phyloP scores from a whole-genome alignment of 1,140 invertebrate genomes.

The Mamestra configurata region DNA sequence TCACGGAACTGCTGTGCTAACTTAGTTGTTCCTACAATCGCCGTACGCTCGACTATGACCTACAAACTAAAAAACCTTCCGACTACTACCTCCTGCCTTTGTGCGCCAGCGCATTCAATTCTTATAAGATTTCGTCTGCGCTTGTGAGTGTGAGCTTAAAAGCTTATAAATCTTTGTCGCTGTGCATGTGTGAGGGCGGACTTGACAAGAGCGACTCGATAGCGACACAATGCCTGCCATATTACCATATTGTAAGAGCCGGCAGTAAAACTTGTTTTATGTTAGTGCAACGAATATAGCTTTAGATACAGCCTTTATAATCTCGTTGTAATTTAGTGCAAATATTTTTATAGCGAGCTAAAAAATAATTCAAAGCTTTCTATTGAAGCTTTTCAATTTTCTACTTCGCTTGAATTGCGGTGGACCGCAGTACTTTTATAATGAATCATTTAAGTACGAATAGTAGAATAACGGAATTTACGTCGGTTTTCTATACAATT shows the following conservation, averaged over 20 bases:
- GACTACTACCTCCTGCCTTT: constrained; percentile 52
- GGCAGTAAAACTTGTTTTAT: constrained; percentile 47
- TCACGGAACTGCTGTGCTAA: constrained; percentile 70
- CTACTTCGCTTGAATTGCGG: constrained; percentile 7
- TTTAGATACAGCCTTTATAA: constrained; percentile 23
- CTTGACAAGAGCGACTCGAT: constrained; percentile 69
- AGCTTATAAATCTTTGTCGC: constrained; percentile 78
- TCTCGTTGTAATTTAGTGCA: not conserved
- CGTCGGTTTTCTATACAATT: constrained; percentile 36
- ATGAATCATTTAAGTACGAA: constrained; percentile 13
- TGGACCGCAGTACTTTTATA: not conserved
- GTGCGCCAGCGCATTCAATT: constrained; percentile 56
- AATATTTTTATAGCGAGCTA: not conserved
- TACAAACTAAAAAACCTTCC: constrained; percentile 78
- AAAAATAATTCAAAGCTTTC: constrained; percentile 18
- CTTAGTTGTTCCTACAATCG: constrained; percentile 60
- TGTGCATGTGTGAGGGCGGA: constrained; percentile 64
- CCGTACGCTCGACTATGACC: constrained; percentile 66
- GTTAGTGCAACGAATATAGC: constrained; percentile 38
- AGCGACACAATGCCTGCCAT: constrained; percentile 59
- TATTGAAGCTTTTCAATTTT: constrained; percentile 14
- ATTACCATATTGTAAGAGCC: constrained; percentile 50
- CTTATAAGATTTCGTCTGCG: constrained; percentile 57
- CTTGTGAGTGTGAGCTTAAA: constrained; percentile 77
- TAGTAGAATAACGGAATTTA: constrained; percentile 39